Conservation (phyloP, 1,140 invertebrate species). For the Conus ventricosus region DNA sequence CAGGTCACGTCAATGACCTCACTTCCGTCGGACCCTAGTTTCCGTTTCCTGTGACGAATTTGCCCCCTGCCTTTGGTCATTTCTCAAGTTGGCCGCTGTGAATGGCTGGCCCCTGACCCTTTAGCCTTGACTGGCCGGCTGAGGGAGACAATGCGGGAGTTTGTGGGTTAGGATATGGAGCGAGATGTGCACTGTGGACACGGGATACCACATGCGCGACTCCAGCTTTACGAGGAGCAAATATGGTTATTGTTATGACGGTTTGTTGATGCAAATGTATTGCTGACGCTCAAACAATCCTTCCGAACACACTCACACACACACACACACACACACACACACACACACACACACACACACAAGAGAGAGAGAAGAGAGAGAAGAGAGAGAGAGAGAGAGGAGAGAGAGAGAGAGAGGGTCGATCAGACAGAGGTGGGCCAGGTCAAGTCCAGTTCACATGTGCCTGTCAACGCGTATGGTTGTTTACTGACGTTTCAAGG, state of each 20-base stretch:
- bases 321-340: no score
- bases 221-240: no score
- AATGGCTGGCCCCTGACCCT: neutral
- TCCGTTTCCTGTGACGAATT: constrained; percentile 15
- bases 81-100: neutral
- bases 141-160: neutral
- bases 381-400: neutral
- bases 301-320: no score
- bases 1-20: neutral
- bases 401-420: neutral
- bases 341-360: neutral
- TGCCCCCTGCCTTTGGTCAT: neutral
- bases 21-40: neutral
- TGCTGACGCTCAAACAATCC: no score
- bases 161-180: neutral
- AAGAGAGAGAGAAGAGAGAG: neutral
- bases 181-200: no score
- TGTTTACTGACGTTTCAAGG: no score
- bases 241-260: no score
- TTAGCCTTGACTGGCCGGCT: neutral
- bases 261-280: no score
- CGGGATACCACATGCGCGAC: no score
- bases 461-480: no score
- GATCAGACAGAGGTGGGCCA: neutral
- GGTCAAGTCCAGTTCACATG: no score